Conservation (phyloP, 1,140 invertebrate species). For the Marisa cornuarietis region DNA sequence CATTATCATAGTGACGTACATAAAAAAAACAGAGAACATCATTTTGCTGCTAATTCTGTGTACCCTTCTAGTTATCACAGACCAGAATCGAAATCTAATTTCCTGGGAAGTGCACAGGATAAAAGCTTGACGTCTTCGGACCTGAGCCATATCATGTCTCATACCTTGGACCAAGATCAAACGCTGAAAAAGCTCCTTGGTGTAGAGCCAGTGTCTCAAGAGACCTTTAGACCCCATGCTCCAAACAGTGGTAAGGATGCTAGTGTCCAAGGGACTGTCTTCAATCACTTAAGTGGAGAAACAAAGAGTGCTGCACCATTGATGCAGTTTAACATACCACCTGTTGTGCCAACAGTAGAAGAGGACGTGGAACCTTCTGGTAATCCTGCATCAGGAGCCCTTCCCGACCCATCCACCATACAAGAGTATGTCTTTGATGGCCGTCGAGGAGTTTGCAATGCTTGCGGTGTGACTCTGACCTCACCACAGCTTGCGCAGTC, state of each 20-base stretch:
- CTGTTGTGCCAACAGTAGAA: not conserved
- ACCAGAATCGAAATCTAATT: no score
- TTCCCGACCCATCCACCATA: not conserved
- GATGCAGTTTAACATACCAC: slow-evolving; percentile 1
- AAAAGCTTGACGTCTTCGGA: not conserved
- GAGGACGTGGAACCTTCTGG: slow-evolving; percentile 5
- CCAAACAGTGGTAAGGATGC: not conserved
- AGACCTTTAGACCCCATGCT: not conserved
- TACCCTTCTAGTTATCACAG: no score
- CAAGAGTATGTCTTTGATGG: slow-evolving; percentile 40
- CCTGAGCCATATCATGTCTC: slow-evolving; percentile 2
- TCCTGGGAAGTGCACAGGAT: not conserved
- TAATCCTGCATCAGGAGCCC: not conserved
- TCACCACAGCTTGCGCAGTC: slow-evolving; percentile 34
- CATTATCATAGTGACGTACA: slow-evolving; percentile 26
- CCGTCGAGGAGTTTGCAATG: slow-evolving; percentile 35
- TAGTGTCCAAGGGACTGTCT: not conserved
- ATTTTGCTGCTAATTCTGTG: not conserved
- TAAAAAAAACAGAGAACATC: not conserved
- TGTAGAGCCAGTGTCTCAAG: no score
- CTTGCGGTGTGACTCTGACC: slow-evolving; percentile 42
- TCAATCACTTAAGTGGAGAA: not conserved
- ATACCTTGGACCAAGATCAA: not conserved
- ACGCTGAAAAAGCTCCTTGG: not conserved
- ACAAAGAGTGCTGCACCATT: not conserved